Percentiles rank a stretch among this genome's conserved stretches.
phyloP scores from a whole-genome alignment of 1,140 invertebrate genomes.

The Apis mellifera region Amel_HAv3.1 CM009935.2:3356001-3356500 shows the following conservation, averaged over 20 bases:
- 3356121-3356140: slow-evolving; percentile 50
- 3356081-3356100: neutral
- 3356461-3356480: slow-evolving; percentile 25
- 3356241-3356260: slow-evolving; percentile 11
- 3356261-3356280: slow-evolving; percentile 18
- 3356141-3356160: slow-evolving; percentile 53
- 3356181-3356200: slow-evolving; percentile 47
- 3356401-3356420: slow-evolving; percentile 44
- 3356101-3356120: slow-evolving; percentile 27
- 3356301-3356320: neutral
- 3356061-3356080: slow-evolving; percentile 24
- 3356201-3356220: slow-evolving; percentile 60
- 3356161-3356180: slow-evolving; percentile 54
- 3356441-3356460: slow-evolving; percentile 45
- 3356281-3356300: slow-evolving; percentile 5
- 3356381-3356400: neutral
- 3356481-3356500: slow-evolving; percentile 56
- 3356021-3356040: slow-evolving; percentile 37
- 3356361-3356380: no score
- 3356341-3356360: no score
- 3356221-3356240: slow-evolving; percentile 49
- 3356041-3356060: slow-evolving; percentile 25
- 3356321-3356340: neutral
- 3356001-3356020: slow-evolving; percentile 52
- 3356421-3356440: slow-evolving; percentile 53